Evolutionary conservation across 2,888 invertebrate genomes (phyloP).

Genomic region (Muscina levida): DNA sequence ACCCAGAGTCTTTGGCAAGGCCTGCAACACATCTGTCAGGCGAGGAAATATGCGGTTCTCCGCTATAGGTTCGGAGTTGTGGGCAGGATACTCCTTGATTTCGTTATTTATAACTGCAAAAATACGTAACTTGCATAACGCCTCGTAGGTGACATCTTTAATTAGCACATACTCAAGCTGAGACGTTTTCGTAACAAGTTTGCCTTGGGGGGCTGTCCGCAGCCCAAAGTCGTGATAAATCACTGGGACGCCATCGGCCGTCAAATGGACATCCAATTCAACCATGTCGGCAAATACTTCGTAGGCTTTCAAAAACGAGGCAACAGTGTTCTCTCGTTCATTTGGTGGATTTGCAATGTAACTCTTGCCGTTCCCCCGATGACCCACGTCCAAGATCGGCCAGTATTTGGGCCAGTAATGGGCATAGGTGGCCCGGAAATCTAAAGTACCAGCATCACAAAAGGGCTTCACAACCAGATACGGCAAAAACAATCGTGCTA

Average conservation of each 20-base stretch:
- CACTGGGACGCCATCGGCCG: conserved; percentile 95
- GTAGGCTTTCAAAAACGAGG: conserved; percentile 94
- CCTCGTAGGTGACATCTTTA: conserved; percentile 94
- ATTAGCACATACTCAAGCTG: conserved; percentile 95
- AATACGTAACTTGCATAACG: conserved; percentile 93
- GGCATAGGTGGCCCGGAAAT: conserved; percentile 89
- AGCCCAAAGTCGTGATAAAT: conserved; percentile 95
- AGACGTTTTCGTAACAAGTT: conserved; percentile 85
- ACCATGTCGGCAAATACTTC: conserved; percentile 97
- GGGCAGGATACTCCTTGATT: conserved; percentile 84
- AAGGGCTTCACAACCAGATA: conserved; percentile 81
- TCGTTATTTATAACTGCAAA: conserved; percentile 88
- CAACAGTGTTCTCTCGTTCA: conserved; percentile 92
- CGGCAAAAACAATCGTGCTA: conserved; percentile 86
- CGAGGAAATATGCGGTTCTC: conserved; percentile 97
- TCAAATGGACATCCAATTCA: conserved; percentile 98
- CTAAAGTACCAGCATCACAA: conserved; percentile 81
- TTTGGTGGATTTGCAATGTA: conserved; percentile 87
- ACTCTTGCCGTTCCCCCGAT: conserved; percentile 95
- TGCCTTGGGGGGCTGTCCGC: conserved; percentile 87
- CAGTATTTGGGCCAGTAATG: conserved; percentile 92
- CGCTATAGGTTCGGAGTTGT: conserved; percentile 87
- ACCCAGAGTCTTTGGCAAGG: conserved; percentile 92
- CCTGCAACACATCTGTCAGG: conserved; percentile 89
- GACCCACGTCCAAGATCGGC: conserved; percentile 95